Evolutionary conservation across 2,113 vertebrate species (phyloP).

Genomic region (Chionomys nivalis): DNA sequence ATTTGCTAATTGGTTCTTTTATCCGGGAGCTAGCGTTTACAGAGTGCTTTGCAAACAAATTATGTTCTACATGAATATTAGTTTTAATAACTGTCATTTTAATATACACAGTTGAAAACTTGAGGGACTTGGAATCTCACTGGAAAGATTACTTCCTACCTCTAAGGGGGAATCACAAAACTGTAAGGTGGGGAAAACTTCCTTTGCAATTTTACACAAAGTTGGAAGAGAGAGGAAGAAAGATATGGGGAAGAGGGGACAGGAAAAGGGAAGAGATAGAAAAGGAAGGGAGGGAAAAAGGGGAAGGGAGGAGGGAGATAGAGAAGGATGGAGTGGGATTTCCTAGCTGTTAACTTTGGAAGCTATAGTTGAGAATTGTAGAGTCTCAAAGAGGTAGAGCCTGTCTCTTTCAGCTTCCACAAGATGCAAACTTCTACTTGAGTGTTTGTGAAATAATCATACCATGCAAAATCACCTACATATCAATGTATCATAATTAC

Average conservation of each 20-base stretch:
- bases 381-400: accelerated
- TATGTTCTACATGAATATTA: neutral
- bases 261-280: neutral
- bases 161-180: neutral
- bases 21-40: neutral
- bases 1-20: conserved; percentile 35
- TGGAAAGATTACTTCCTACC: neutral
- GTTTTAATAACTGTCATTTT: conserved; percentile 25
- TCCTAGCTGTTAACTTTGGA: neutral
- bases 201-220: neutral
- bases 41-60: conserved; percentile 32
- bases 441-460: neutral
- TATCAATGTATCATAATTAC: neutral
- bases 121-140: neutral
- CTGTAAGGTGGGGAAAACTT: neutral
- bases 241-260: neutral
- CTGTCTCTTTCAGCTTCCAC: neutral
- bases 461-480: neutral
- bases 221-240: neutral
- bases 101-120: conserved; percentile 10
- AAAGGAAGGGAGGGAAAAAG: too few species aligned
- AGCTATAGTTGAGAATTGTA: neutral
- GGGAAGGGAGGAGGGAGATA: neutral
- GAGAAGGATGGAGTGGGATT: neutral
- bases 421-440: neutral